phyloP scores from a whole-genome alignment of 2,888 invertebrate species.

The Gisinianus flammeolus region DNA sequence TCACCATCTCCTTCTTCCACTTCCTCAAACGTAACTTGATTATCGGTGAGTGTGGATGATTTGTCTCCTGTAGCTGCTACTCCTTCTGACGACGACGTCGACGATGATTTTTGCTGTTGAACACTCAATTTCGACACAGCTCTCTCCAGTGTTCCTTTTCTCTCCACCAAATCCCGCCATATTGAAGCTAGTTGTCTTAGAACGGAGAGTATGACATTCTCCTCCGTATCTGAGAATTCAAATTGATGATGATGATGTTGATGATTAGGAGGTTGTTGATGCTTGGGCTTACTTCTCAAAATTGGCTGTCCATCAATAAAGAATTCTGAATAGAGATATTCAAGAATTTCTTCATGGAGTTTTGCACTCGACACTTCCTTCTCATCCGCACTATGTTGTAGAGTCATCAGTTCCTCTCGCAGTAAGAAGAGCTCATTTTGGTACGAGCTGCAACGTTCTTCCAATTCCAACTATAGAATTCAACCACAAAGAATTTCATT shows the following conservation, averaged over 20 bases:
- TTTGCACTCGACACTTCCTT: conserved; percentile 51
- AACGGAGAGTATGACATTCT: conserved; percentile 49
- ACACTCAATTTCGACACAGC: conserved; percentile 61
- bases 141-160: conserved; percentile 62
- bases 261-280: neutral
- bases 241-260: conserved; percentile 22
- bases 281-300: conserved; percentile 39
- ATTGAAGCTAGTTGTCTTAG: conserved; percentile 52
- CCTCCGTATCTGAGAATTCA: conserved; percentile 14
- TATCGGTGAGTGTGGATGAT: conserved; percentile 13
- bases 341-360: conserved; percentile 53
- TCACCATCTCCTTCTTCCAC: neutral
- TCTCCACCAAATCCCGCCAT: conserved; percentile 59
- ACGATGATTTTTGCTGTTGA: conserved; percentile 41
- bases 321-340: conserved; percentile 54
- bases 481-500: neutral
- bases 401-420: conserved; percentile 55
- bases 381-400: conserved; percentile 54
- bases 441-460: conserved; percentile 56
- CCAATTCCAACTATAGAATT: conserved; percentile 50
- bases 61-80: neutral
- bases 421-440: conserved; percentile 56
- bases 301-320: conserved; percentile 54
- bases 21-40: conserved; percentile 28
- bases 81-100: conserved; percentile 36